Conservation (phyloP, 2,888 invertebrate genomes). For the Caradrina kadenii region DNA sequence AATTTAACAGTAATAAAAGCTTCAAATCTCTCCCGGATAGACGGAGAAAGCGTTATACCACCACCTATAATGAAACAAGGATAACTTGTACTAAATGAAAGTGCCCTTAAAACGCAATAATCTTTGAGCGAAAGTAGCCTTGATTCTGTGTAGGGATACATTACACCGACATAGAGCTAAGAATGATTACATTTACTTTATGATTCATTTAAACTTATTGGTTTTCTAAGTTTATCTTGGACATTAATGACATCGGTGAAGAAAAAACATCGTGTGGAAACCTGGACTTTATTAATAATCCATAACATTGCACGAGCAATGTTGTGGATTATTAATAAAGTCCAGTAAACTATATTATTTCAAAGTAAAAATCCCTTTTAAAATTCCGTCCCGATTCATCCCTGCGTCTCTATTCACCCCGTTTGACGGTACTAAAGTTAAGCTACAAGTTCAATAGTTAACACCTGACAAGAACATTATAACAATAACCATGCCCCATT, state of each 20-base stretch:
- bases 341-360: no score
- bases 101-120: constrained; percentile 72
- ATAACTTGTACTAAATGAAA: constrained; percentile 69
- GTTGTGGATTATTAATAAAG: no score
- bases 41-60: constrained; percentile 54
- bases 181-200: constrained; percentile 14
- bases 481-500: constrained; percentile 2
- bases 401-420: no score
- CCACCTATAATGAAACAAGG: constrained; percentile 54
- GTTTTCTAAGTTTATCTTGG: no score
- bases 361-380: no score
- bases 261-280: no score
- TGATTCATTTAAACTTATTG: no score
- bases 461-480: not conserved
- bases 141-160: constrained; percentile 70
- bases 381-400: no score
- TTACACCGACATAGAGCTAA: constrained; percentile 61
- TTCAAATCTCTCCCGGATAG: constrained; percentile 54
- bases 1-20: constrained; percentile 22
- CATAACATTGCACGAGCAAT: no score
- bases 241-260: no score
- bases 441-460: not conserved
- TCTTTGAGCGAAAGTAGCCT: constrained; percentile 74
- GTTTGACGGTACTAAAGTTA: no score
- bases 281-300: no score